Conservation (phyloP, 2,888 invertebrate genomes). For the Rhodophaea formosa region DNA sequence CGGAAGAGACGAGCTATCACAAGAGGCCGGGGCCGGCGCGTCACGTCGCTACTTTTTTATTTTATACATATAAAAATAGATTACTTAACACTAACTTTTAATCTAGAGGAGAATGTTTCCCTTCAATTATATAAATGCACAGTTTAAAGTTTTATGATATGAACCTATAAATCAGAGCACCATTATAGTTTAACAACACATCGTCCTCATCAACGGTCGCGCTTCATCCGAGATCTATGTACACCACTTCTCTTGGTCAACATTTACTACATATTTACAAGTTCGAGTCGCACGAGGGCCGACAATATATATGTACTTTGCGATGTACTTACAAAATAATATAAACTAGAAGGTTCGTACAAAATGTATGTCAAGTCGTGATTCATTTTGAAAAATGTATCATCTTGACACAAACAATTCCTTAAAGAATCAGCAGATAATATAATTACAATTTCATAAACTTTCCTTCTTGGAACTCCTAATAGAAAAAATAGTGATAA, state of each 20-base stretch:
- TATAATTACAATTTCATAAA: too few species aligned
- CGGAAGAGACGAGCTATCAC: constrained; percentile 14
- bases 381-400: too few species aligned
- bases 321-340: not conserved
- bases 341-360: not conserved
- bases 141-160: constrained; percentile 71
- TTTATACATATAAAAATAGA: constrained; percentile 73
- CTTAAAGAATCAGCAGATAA: too few species aligned
- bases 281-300: not conserved
- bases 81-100: constrained; percentile 53
- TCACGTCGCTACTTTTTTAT: constrained; percentile 19
- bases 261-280: constrained; percentile 8
- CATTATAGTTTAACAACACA: constrained; percentile 47
- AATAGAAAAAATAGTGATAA: too few species aligned
- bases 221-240: constrained; percentile 3
- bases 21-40: constrained; percentile 14
- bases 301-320: not conserved
- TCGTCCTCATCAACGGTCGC: not conserved
- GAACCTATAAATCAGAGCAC: constrained; percentile 75
- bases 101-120: constrained; percentile 63
- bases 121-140: constrained; percentile 57
- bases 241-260: constrained; percentile 13
- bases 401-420: too few species aligned
- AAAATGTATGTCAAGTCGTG: not conserved
- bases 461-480: too few species aligned